Conservation (phyloP, 1,140 invertebrate genomes). For the Drosophila trapezifrons region DNA sequence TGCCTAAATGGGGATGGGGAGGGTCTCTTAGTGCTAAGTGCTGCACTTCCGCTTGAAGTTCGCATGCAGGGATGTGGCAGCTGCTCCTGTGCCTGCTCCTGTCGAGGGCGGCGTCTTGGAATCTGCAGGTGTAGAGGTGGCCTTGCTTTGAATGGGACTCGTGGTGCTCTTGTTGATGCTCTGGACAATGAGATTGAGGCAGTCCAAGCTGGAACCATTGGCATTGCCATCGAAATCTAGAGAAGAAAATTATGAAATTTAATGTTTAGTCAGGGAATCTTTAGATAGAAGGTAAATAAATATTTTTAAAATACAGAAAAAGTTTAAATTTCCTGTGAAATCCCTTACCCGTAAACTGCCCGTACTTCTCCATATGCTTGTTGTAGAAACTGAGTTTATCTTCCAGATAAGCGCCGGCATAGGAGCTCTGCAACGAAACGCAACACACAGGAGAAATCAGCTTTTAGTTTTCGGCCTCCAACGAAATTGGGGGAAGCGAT, state of each 20-base stretch:
- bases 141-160: slow-evolving; percentile 33
- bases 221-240: slow-evolving; percentile 56
- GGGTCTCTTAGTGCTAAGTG: slow-evolving; percentile 48
- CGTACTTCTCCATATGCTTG: slow-evolving; percentile 74
- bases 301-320: not conserved
- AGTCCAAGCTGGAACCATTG: slow-evolving; percentile 86
- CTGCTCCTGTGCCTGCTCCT: slow-evolving; percentile 2
- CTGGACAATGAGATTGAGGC: slow-evolving; percentile 88
- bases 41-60: slow-evolving; percentile 80
- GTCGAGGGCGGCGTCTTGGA: slow-evolving; percentile 27
- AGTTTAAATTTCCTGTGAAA: not conserved
- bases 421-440: slow-evolving; percentile 74
- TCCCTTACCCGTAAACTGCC: slow-evolving; percentile 71
- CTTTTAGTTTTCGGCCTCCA: slow-evolving; percentile 33
- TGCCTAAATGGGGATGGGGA: slow-evolving; percentile 30
- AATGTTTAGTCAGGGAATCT: not conserved
- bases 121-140: slow-evolving; percentile 22
- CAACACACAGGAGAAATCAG: slow-evolving; percentile 2
- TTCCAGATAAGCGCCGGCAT: slow-evolving; percentile 79
- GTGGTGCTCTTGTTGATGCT: slow-evolving; percentile 85
- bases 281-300: not conserved
- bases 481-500: slow-evolving; percentile 50
- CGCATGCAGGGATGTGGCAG: slow-evolving; percentile 56
- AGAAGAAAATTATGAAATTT: slow-evolving; percentile 5
- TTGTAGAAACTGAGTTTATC: slow-evolving; percentile 77